Evolutionary conservation across 2,888 invertebrate species (phyloP).

Genomic region (Hydriomena furcata): DNA sequence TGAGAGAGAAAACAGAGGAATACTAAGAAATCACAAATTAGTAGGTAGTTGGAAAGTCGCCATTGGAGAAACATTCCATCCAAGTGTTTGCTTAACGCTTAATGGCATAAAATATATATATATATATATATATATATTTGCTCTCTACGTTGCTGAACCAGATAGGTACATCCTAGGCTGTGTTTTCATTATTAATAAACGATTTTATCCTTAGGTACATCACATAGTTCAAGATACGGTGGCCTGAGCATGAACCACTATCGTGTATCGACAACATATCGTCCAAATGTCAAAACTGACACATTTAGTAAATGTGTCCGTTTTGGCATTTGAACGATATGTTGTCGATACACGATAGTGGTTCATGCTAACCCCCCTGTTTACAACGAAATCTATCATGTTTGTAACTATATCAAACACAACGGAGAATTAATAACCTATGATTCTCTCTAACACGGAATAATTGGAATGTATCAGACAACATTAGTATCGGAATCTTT

Average conservation of each 20-base stretch:
- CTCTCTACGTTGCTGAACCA: constrained; percentile 59
- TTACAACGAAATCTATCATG: constrained; percentile 35
- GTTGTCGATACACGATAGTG: no score
- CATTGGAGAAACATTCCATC: constrained; percentile 47
- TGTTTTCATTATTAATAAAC: constrained; percentile 42
- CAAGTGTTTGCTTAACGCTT: constrained; percentile 49
- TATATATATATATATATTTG: no score
- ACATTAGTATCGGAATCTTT: no score
- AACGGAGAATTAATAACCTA: constrained; percentile 34
- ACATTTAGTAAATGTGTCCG: no score
- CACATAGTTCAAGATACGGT: constrained; percentile 35
- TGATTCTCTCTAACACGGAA: constrained; percentile 49
- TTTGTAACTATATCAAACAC: constrained; percentile 29
- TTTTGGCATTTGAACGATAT: no score
- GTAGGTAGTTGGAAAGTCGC: constrained; percentile 32
- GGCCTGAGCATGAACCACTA: no score
- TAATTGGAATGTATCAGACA: no score
- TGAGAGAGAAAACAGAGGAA: constrained; percentile 14
- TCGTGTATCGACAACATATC: no score
- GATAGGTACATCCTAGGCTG: constrained; percentile 62
- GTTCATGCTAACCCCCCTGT: no score
- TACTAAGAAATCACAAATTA: constrained; percentile 44
- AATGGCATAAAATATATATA: no score
- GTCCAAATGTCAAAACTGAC: no score
- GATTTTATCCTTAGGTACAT: constrained; percentile 39